Evolutionary conservation across 1,140 invertebrate genomes (phyloP).

Genomic region (Panagrolaimus sp.): DNA sequence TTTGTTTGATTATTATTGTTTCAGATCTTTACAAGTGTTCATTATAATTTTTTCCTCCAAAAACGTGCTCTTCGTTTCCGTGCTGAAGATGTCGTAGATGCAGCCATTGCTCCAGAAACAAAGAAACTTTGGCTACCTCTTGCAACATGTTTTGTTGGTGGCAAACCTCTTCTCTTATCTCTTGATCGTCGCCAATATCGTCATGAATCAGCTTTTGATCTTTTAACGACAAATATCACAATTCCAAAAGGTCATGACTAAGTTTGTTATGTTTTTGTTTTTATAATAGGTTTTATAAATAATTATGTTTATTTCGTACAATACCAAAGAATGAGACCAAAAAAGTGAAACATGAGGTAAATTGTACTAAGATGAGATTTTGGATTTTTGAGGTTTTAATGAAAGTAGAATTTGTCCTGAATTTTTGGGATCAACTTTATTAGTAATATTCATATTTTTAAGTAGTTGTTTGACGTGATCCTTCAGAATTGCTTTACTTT

Average conservation of each 20-base stretch:
- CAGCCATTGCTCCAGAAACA: constrained; percentile 26
- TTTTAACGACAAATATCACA: constrained; percentile 30
- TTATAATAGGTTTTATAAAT: background rate
- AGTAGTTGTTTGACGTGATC: background rate
- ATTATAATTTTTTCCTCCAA: constrained; percentile 53
- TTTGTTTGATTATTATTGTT: background rate
- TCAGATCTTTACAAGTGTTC: constrained; percentile 48
- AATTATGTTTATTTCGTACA: background rate
- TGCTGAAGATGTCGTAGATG: constrained; percentile 41
- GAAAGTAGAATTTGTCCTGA: background rate
- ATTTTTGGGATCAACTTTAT: background rate
- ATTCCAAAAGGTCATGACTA: constrained; percentile 4
- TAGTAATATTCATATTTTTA: background rate
- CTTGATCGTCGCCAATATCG: constrained; percentile 44
- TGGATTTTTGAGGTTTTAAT: background rate
- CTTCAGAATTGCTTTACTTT: too few species aligned
- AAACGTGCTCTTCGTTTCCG: constrained; percentile 47
- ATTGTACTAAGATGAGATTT: too few species aligned
- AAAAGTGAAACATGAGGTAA: too few species aligned
- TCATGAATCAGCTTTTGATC: constrained; percentile 44
- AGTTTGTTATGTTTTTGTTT: constrained; percentile 12
- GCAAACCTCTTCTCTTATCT: constrained; percentile 46
- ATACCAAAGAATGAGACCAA: background rate
- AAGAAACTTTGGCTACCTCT: constrained; percentile 49
- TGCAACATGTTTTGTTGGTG: constrained; percentile 49